Conservation (phyloP, 2,888 invertebrate species). For the Graphium colonna region DNA sequence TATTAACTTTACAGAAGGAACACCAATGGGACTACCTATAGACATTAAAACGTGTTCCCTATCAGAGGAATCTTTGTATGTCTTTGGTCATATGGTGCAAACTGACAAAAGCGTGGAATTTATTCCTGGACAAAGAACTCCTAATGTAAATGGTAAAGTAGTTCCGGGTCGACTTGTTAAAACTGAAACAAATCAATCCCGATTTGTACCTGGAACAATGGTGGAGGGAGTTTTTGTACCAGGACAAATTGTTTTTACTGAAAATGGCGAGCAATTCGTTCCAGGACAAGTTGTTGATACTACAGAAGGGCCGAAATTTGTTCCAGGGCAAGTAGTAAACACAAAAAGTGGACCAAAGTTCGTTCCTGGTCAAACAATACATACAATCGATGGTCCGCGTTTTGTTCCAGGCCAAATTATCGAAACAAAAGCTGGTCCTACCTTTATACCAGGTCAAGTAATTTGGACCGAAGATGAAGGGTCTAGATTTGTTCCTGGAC, state of each 20-base stretch:
- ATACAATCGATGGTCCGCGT: conserved; percentile 84
- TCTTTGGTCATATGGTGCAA: conserved; percentile 85
- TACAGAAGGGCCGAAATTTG: conserved; percentile 84
- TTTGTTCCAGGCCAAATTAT: conserved; percentile 90
- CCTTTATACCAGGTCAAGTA: conserved; percentile 89
- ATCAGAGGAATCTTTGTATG: conserved; percentile 74
- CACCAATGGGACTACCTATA: conserved; percentile 78
- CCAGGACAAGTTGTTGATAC: conserved; percentile 87
- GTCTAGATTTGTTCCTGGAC: conserved; percentile 82
- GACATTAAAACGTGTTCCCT: conserved; percentile 77
- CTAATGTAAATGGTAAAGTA: conserved; percentile 78
- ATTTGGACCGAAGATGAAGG: conserved; percentile 82
- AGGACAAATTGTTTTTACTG: conserved; percentile 84
- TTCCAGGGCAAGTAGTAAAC: conserved; percentile 88
- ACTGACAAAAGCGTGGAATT: conserved; percentile 83
- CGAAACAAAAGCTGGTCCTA: conserved; percentile 86
- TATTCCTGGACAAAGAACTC: conserved; percentile 78
- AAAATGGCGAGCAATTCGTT: conserved; percentile 85
- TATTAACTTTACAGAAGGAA: conserved; percentile 75
- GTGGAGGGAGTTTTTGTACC: conserved; percentile 84
- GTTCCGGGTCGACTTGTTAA: conserved; percentile 83
- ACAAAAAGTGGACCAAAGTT: conserved; percentile 83
- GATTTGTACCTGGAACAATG: conserved; percentile 85
- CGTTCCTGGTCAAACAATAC: conserved; percentile 85
- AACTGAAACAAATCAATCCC: conserved; percentile 80